Base-by-base conservation (phyloP, 2,797 vertebrate species). In the Hypotaenidia okinawae region DNA sequence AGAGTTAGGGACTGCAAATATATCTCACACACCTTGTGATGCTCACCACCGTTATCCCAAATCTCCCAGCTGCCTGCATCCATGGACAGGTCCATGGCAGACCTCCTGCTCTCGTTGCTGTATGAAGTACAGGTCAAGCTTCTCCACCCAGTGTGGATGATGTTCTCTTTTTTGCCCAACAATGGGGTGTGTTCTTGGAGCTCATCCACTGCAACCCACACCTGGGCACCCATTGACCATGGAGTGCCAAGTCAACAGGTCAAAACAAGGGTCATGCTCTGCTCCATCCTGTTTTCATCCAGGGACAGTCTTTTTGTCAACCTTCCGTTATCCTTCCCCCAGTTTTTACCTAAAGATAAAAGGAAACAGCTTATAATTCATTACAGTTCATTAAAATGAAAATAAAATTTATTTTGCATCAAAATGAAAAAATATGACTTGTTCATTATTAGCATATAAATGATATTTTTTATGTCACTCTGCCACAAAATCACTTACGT, bases 361-460 rank as follows among this genome's bases (percentile, higher is more conserved):
- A 97, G 95, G 93, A 79, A 97, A 94, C 75, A 63, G 82, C 94
- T 98, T 97, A 96, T 96, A 97, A 97, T 97, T 98, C 97, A 98
- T 98, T 97, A 97, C 79, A 97, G 94, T 96, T 98, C 96, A 98
- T 98, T 98, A 98, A 98, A 98, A 98, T 97, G 90, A 98, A 98
- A 98, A 97, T 97, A 98, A 97, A 97, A 96, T 97, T 97, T 98
- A 98, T 97, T 98, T 98, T 98, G 97, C 97, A 97, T 98, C 97
- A 97, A 97, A 98, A 98, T 97, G 97, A 96, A 97, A 97, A 98
- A 97, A 97, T 95, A 95, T 67, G 76, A 95, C 93, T 97, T 96
- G 92, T 97, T 98, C 97, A 96, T 97, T 98, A 98, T 98, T 98
- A 98, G 98, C 98, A 98, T 98, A 98, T 98, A 98, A 98, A 98